Base-by-base conservation (phyloP, 2,888 invertebrate species). In the Dolichopus griseipennis region DNA sequence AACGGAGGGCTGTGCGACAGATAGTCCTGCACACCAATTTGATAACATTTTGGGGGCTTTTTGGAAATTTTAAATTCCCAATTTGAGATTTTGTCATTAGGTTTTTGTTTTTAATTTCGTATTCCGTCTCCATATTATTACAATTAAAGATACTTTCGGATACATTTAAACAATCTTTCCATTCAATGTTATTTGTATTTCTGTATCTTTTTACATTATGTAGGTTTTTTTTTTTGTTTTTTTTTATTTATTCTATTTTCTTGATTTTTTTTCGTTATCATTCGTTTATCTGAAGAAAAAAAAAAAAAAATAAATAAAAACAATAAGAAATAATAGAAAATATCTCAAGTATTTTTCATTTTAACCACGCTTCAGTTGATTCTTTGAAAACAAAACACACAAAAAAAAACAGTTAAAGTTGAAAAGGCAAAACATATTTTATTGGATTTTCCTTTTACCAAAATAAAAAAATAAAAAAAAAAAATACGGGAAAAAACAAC, bases 311-410 rank as follows among this genome's bases (percentile, higher is more conserved):
- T 18, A 52, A 52, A 52, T 18, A n/a, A 52, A 52, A 52, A 52
- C 9, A 18, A 52, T 12, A 7, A 52, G 2, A 52, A 18, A 18
- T 18, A 52, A 52, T 6, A 52, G n/a, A 52, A 52, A n/a, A 18
- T 18, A 52, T 52, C 52, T 52, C 15, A 52, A 52, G 52, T 52
- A 52, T 52, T 52, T 52, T 52, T 52, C 52, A 52, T 52, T 52
- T 52, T 52, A 52, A 52, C 52, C 52, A 52, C 52, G 52, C 52
- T 52, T 52, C 52, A 52, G 52, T 52, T 52, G 18, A 52, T 52
- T 52, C 52, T 52, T 52, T 52, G 52, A 52, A 52, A 52, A 52
- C 52, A n/a, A 15, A 7, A 37, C 12, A 37, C 37, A 37, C n/a
- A n/a, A n/a, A n/a, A n/a, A n/a, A n/a, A 37, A 37, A 37, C 37